These are phyloP conservation scores for Punctoribates punctum DNA, from an alignment of 2,888 invertebrate species.

Conservation along the genomic window DNA sequence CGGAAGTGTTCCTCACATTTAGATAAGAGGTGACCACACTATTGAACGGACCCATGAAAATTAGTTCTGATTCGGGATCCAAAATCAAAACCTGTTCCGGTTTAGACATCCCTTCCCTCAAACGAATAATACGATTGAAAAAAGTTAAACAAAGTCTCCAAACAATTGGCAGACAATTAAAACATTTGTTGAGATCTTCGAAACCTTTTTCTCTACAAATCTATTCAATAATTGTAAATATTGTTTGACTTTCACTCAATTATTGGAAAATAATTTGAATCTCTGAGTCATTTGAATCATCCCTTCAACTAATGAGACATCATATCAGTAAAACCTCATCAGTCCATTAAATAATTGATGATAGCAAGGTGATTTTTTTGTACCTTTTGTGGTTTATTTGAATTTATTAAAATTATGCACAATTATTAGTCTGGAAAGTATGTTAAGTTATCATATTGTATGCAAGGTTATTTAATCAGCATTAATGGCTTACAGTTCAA, in stretches of 20 bases:
- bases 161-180: constrained; percentile 10
- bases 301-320: too few species aligned
- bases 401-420: too few species aligned
- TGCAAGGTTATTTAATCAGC: too few species aligned
- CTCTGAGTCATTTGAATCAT: too few species aligned
- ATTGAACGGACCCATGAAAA: constrained; percentile 83
- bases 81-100: constrained; percentile 76
- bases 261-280: too few species aligned
- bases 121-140: neutral
- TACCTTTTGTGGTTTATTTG: too few species aligned
- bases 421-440: too few species aligned
- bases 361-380: too few species aligned
- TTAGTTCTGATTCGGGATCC: constrained; percentile 81
- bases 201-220: neutral
- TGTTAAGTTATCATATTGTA: too few species aligned
- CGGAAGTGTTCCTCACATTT: constrained; percentile 81
- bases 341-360: too few species aligned
- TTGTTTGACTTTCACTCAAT: neutral
- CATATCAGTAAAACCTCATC: too few species aligned
- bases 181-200: neutral
- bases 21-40: constrained; percentile 80
- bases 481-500: too few species aligned
- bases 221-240: neutral
- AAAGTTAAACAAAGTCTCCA: neutral
- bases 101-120: constrained; percentile 57